Conservation (phyloP, 2,797 vertebrate species). For the Galago senegalensis region DNA sequence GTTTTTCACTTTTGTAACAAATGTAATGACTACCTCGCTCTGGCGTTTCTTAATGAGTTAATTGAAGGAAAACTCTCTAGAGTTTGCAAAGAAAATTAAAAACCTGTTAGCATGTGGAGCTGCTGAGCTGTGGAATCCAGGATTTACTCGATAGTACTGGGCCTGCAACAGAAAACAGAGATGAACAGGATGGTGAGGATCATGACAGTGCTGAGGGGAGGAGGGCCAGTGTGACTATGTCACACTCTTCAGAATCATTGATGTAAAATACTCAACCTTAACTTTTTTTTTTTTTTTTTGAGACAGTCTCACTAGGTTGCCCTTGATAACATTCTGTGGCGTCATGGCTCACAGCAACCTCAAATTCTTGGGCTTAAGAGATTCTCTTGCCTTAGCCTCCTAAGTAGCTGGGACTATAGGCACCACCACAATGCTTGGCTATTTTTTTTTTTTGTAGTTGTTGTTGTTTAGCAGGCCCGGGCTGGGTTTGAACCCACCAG, state of each 20-base stretch:
- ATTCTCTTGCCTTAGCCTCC: too few relatives aligned
- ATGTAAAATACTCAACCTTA: not conserved
- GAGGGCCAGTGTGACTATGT: not conserved
- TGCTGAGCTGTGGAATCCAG: not conserved
- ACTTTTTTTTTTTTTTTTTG: too few relatives aligned
- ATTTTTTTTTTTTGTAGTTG: too few relatives aligned
- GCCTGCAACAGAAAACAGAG: not conserved
- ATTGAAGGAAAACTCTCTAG: not conserved
- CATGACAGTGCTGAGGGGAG: too few relatives aligned
- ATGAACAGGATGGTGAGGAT: not conserved
- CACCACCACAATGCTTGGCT: too few relatives aligned
- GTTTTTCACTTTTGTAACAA: conserved; percentile 23
- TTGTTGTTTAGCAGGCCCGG: too few relatives aligned
- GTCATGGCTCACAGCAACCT: too few relatives aligned
- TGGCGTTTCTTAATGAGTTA: not conserved
- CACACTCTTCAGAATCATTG: not conserved
- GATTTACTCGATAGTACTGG: not conserved
- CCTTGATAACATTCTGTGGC: too few relatives aligned
- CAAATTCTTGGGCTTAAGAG: too few relatives aligned
- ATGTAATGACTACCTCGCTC: not conserved
- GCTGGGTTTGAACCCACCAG: too few relatives aligned
- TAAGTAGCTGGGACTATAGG: too few relatives aligned
- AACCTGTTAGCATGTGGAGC: not conserved
- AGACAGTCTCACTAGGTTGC: too few relatives aligned
- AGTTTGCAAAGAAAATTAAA: not conserved